phyloP scores from a whole-genome alignment of 2,888 invertebrate genomes.

The Heliconius ethilla region DNA sequence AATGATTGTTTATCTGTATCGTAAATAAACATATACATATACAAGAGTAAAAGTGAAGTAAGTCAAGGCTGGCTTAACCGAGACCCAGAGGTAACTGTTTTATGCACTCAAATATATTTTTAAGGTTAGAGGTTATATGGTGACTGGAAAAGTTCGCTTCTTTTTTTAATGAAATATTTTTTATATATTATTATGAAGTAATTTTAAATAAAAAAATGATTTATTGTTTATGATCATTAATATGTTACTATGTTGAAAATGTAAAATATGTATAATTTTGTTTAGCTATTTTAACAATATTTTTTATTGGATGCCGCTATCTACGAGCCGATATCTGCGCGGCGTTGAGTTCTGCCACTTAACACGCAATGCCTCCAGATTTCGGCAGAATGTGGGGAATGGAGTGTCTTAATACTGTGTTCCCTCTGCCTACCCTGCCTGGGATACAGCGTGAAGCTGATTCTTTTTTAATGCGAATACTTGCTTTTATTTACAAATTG shows the following conservation, averaged over 20 bases:
- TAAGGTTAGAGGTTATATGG: slow-evolving; percentile 36
- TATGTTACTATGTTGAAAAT: background rate
- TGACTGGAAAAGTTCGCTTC: background rate
- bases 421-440: too few relatives aligned
- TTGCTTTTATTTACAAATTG: too few relatives aligned
- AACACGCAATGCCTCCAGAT: too few relatives aligned
- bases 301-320: background rate
- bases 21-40: slow-evolving; percentile 25
- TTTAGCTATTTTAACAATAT: background rate
- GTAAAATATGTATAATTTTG: background rate
- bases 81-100: slow-evolving; percentile 31
- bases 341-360: too few relatives aligned
- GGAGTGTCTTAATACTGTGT: too few relatives aligned
- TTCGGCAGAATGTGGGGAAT: too few relatives aligned
- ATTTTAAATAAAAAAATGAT: background rate
- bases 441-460: too few relatives aligned
- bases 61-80: slow-evolving; percentile 41
- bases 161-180: background rate
- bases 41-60: slow-evolving; percentile 37
- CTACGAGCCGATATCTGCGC: too few relatives aligned
- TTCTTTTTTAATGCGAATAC: too few relatives aligned
- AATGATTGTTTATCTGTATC: slow-evolving; percentile 6
- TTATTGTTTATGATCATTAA: background rate
- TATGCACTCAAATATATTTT: slow-evolving; percentile 18
- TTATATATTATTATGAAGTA: background rate